Percentiles rank a stretch among this genome's conserved stretches.
phyloP scores from a whole-genome alignment of 2,888 invertebrate genomes.

The Drosophila rubida region DNA sequence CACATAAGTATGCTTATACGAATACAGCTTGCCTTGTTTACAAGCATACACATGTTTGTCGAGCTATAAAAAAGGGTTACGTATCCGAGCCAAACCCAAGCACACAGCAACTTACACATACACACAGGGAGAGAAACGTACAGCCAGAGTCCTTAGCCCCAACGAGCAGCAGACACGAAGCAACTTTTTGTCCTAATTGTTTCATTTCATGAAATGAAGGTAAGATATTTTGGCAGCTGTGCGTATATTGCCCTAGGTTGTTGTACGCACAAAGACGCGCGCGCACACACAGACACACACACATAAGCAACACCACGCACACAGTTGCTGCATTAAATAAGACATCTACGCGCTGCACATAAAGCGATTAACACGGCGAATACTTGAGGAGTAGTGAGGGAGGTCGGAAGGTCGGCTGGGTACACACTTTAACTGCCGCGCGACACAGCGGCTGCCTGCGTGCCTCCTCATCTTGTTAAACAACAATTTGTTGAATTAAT shows the following conservation, averaged over 20 bases:
- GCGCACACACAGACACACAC: slow-evolving; percentile 21
- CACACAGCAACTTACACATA: slow-evolving; percentile 25
- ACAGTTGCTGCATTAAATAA: slow-evolving; percentile 72
- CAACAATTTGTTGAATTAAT: slow-evolving; percentile 81
- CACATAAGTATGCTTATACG: slow-evolving; percentile 10
- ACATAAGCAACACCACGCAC: slow-evolving; percentile 10
- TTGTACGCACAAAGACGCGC: slow-evolving; percentile 53
- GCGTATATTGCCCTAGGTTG: slow-evolving; percentile 78
- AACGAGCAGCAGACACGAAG: slow-evolving; percentile 66
- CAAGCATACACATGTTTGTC: slow-evolving; percentile 75
- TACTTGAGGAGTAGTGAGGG: slow-evolving; percentile 34
- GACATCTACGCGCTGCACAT: slow-evolving; percentile 77
- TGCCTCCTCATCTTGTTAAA: slow-evolving; percentile 71
- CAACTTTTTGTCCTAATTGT: slow-evolving; percentile 80
- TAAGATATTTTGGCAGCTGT: slow-evolving; percentile 81
- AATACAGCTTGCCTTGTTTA: slow-evolving; percentile 55
- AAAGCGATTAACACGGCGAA: slow-evolving; percentile 77
- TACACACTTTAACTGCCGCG: slow-evolving; percentile 63
- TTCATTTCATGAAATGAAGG: slow-evolving; percentile 80
- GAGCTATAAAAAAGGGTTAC: slow-evolving; percentile 80
- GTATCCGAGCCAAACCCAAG: slow-evolving; percentile 62
- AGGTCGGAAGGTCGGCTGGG: not conserved
- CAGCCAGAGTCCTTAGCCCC: slow-evolving; percentile 45
- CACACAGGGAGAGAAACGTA: not conserved
- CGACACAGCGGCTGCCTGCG: slow-evolving; percentile 65